Conservation (phyloP, 2,113 vertebrate species). For the Pteropus alecto region DNA sequence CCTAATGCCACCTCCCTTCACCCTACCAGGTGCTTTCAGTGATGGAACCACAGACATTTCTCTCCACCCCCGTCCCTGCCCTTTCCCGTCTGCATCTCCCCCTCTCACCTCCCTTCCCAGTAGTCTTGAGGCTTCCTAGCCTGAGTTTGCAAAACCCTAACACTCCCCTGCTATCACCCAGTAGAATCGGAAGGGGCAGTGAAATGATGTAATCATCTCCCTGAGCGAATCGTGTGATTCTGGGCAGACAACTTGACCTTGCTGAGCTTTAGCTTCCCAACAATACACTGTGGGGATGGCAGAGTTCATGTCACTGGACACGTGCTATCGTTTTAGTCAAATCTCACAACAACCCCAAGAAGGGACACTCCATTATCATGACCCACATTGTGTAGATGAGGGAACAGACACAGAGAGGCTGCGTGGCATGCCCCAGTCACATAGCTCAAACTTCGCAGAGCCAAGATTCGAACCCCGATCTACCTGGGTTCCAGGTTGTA, state of each 20-base stretch:
- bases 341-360: not conserved
- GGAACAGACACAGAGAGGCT: not conserved
- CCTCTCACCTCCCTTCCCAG: not conserved
- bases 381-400: not conserved
- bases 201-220: not conserved
- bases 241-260: not conserved
- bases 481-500: not conserved
- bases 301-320: not conserved
- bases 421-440: accelerated
- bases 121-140: not conserved
- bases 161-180: accelerated
- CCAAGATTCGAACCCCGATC: not conserved
- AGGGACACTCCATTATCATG: accelerated
- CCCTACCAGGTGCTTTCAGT: no score
- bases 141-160: not conserved
- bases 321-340: accelerated
- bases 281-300: accelerated
- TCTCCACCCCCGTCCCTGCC: accelerated
- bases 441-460: not conserved
- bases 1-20: no score
- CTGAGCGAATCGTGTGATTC: not conserved
- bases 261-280: not conserved
- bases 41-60: not conserved
- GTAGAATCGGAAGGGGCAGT: not conserved
- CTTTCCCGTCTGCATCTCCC: not conserved